These are phyloP conservation scores for Musca domestica DNA, from an alignment of 1,140 invertebrate genomes.

Conservation along the genomic window DNA sequence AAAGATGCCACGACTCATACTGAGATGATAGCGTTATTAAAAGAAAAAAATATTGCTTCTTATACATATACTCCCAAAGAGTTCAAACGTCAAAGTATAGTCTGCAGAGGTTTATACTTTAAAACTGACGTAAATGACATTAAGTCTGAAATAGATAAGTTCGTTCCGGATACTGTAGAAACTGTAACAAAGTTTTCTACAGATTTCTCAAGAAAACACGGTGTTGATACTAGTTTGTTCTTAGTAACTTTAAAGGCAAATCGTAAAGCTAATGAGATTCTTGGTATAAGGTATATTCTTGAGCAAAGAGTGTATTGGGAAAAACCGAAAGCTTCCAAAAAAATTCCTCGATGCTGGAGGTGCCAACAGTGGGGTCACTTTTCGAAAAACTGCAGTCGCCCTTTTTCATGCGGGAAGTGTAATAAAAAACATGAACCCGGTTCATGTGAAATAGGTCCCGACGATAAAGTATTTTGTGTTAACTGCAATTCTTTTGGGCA, in stretches of 20 bases:
- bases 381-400: neutral
- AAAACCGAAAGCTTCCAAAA: neutral
- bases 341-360: neutral
- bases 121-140: neutral
- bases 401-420: neutral
- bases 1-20: neutral
- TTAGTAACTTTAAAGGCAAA: no score
- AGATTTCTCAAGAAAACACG: neutral
- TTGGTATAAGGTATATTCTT: neutral
- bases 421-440: no score
- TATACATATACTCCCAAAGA: neutral
- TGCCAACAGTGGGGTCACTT: slow-evolving; percentile 4
- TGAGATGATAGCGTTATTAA: neutral
- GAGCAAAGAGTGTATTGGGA: neutral
- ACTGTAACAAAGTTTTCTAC: neutral
- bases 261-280: no score
- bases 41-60: neutral
- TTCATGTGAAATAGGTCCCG: no score
- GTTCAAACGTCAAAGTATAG: neutral
- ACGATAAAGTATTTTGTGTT: neutral
- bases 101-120: neutral
- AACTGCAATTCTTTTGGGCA: neutral
- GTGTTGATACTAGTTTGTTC: neutral
- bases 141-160: neutral
- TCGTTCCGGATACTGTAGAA: neutral